These are phyloP conservation scores for Drosophila kurseongensis DNA, from an alignment of 1,140 invertebrate species.

Conservation along the genomic window DNA sequence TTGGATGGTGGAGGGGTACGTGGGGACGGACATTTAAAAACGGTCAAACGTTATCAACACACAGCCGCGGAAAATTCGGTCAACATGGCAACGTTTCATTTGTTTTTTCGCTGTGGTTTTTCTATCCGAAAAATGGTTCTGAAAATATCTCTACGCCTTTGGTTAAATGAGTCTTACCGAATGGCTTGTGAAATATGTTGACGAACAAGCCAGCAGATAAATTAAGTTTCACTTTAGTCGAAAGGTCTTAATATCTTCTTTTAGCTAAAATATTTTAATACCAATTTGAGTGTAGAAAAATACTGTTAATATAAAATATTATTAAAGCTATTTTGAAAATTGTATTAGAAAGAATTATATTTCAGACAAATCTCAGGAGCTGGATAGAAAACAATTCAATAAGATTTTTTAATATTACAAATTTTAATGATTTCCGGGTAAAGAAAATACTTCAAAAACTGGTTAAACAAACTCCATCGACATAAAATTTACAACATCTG, in stretches of 20 bases:
- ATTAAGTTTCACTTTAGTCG: no score
- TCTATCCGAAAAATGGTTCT: neutral
- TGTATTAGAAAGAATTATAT: no score
- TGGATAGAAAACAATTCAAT: no score
- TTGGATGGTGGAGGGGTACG: neutral
- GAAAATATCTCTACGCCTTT: neutral
- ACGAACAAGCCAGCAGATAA: no score
- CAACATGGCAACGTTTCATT: constrained; percentile 50
- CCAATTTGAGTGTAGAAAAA: no score
- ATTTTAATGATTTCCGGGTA: neutral
- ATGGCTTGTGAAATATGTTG: no score
- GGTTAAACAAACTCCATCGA: neutral
- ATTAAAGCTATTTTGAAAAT: no score
- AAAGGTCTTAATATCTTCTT: no score
- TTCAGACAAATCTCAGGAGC: no score
- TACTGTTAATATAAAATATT: no score
- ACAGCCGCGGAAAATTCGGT: constrained; percentile 56
- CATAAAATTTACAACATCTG: constrained; percentile 45
- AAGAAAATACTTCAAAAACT: constrained; percentile 13
- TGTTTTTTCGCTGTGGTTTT: neutral
- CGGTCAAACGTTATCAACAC: constrained; percentile 64
- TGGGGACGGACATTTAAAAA: constrained; percentile 52
- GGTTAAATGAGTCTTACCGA: neutral
- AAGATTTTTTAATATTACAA: no score
- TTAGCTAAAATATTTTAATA: no score